Base-by-base conservation (phyloP, 2,888 invertebrate species). In the Sturmia bella region DNA sequence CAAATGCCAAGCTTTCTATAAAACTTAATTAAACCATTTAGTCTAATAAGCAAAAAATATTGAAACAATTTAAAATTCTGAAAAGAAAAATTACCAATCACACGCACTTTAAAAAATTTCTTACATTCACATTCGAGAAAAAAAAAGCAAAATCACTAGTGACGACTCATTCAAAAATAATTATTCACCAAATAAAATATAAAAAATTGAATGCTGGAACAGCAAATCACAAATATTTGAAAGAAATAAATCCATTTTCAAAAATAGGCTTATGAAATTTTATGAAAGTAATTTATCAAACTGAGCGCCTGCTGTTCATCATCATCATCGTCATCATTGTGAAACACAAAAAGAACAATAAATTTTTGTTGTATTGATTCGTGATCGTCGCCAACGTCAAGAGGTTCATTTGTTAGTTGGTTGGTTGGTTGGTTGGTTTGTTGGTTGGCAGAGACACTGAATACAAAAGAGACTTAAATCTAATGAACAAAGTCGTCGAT, bases 231-330 rank as follows among this genome's bases (percentile, higher is more conserved):
- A 59, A 61, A 57, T 32, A 50, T 9, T 32, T 15, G 9, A 45
- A 52, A 52, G 15, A 39, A 75, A 52, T 61, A 59, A 63, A 74
- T 13, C 11, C 15, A 32, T 61, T 37, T 68, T 37, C 24, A 61
- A 48, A 56, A 69, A 63, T 74, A 69, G 82, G 63, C 74, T 70
- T 75, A 66, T 56, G 57, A 78, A 78, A 70, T 32, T 66, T 74
- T 78, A 78, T 52, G 63, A 82, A 82, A 82, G 70, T 78, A 78
- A 82, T 82, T 82, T 82, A 82, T 82, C 82, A 82, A 70, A 78
- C 2, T 61, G 78, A 78, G 52, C 82, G 78, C 82, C 82, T 66
- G 82, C 82, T 82, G 82, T 78, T 82, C 70, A 82, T 78, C 82
- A 73, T 72, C 63, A 74, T 45, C 50, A 19, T 72, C 70, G 27